phyloP scores from a whole-genome alignment of 1,140 invertebrate genomes.

The Episyrphus balteatus region DNA sequence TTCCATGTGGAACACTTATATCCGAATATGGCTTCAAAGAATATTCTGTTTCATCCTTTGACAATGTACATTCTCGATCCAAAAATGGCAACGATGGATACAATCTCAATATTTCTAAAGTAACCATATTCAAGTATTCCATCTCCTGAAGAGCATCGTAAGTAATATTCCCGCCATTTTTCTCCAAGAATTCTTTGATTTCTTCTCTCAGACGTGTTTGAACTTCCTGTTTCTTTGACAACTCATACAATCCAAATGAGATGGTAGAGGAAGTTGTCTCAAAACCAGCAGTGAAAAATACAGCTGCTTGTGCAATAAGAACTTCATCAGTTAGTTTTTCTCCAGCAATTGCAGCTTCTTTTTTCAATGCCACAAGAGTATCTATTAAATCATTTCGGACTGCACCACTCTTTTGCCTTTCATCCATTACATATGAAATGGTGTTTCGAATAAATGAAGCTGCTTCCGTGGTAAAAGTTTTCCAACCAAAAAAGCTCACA shows the following conservation, averaged over 20 bases:
- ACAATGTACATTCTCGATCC: slow-evolving; percentile 16
- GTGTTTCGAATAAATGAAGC: slow-evolving; percentile 24
- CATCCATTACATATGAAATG: slow-evolving; percentile 29
- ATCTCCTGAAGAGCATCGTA: slow-evolving; percentile 51
- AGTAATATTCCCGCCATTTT: slow-evolving; percentile 40
- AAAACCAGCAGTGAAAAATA: slow-evolving; percentile 63
- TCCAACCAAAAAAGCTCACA: slow-evolving; percentile 12
- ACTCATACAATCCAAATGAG: slow-evolving; percentile 50
- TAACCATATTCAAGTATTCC: slow-evolving; percentile 49
- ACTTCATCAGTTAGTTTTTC: slow-evolving; percentile 36
- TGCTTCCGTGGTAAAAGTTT: slow-evolving; percentile 17
- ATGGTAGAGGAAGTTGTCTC: slow-evolving; percentile 66
- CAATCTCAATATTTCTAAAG: slow-evolving; percentile 38
- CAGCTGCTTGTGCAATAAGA: slow-evolving; percentile 53
- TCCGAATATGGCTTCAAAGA: slow-evolving; percentile 34
- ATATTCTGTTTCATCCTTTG: slow-evolving; percentile 12
- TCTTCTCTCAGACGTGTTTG: slow-evolving; percentile 54
- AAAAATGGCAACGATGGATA: slow-evolving; percentile 29
- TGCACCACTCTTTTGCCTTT: slow-evolving; percentile 21
- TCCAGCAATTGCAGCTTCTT: slow-evolving; percentile 14
- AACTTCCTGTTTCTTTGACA: slow-evolving; percentile 54
- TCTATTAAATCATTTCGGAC: slow-evolving; percentile 39
- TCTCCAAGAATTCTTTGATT: slow-evolving; percentile 42
- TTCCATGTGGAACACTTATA: slow-evolving; percentile 14
- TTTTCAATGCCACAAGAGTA: slow-evolving; percentile 34